These are phyloP conservation scores for Mesodorylaimus sp. DNA, from an alignment of 2,888 invertebrate genomes.

Conservation along the genomic window DNA sequence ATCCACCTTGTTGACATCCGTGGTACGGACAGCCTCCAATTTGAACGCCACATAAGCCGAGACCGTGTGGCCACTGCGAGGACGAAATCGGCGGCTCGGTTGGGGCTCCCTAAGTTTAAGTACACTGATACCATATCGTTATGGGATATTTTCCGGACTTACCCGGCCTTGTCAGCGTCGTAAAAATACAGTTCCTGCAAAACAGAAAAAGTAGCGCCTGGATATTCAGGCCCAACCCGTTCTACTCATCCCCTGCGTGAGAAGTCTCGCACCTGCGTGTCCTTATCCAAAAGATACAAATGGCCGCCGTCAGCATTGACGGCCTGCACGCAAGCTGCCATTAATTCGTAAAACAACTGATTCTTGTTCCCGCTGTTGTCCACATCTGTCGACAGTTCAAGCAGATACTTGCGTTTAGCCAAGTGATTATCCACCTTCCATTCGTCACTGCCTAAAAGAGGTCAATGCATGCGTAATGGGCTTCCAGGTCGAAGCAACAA, in stretches of 20 bases:
- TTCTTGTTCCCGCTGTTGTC: conserved; percentile 43
- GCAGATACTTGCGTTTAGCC: conserved; percentile 46
- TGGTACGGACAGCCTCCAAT: conserved; percentile 25
- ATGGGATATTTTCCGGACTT: too few species aligned
- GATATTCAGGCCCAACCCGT: background rate
- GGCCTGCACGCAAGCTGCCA: conserved; percentile 46
- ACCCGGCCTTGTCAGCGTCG: conserved; percentile 11
- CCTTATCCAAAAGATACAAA: conserved; percentile 41
- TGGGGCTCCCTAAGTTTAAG: conserved; percentile 3
- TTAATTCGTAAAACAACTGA: conserved; percentile 48
- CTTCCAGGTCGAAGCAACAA: too few species aligned
- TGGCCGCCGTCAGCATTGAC: conserved; percentile 49
- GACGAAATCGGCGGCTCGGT: conserved; percentile 8
- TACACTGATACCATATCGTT: background rate
- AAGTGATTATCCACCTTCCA: conserved; percentile 33
- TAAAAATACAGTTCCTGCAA: conserved; percentile 15
- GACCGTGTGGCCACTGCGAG: conserved; percentile 25
- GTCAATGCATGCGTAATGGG: too few species aligned
- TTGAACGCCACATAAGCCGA: conserved; percentile 32
- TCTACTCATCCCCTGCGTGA: background rate
- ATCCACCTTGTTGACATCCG: conserved; percentile 19
- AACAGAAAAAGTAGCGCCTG: background rate
- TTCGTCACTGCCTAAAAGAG: conserved; percentile 8
- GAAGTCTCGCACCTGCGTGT: conserved; percentile 19
- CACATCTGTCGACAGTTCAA: conserved; percentile 44